Conservation (phyloP, 2,888 invertebrate genomes). For the Congeria kusceri region DNA sequence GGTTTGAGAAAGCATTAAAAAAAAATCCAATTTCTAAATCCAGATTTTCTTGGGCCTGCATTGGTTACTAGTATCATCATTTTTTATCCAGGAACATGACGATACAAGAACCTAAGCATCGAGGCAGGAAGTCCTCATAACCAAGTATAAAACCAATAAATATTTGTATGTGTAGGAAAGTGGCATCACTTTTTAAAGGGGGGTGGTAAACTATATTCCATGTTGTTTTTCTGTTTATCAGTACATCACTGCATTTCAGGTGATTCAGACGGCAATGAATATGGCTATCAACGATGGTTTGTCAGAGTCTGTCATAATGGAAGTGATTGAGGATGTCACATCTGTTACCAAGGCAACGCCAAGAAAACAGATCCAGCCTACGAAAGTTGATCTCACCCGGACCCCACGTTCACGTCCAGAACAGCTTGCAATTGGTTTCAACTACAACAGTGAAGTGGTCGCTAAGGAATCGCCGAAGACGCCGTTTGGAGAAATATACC, state of each 20-base stretch:
- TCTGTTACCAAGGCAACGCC: constrained; percentile 19
- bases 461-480: constrained; percentile 58
- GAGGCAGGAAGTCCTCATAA: no score
- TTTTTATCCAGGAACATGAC: no score
- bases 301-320: constrained; percentile 57
- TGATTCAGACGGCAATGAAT: constrained; percentile 47
- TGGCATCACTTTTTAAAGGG: no score
- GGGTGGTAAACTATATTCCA: no score
- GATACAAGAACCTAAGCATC: no score
- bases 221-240: no score
- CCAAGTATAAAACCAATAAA: no score
- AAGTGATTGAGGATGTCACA: constrained; percentile 58
- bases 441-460: constrained; percentile 53
- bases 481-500: constrained; percentile 47
- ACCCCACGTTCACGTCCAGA: constrained; percentile 51
- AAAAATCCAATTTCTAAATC: no score
- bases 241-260: not conserved
- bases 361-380: constrained; percentile 31
- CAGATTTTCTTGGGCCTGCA: no score
- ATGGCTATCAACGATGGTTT: constrained; percentile 50
- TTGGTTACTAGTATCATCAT: no score
- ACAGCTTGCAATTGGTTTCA: constrained; percentile 61
- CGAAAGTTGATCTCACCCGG: constrained; percentile 34
- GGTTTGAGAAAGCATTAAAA: no score
- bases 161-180: no score